Conservation (phyloP, 2,888 invertebrate species). For the Argyresthia albistria region DNA sequence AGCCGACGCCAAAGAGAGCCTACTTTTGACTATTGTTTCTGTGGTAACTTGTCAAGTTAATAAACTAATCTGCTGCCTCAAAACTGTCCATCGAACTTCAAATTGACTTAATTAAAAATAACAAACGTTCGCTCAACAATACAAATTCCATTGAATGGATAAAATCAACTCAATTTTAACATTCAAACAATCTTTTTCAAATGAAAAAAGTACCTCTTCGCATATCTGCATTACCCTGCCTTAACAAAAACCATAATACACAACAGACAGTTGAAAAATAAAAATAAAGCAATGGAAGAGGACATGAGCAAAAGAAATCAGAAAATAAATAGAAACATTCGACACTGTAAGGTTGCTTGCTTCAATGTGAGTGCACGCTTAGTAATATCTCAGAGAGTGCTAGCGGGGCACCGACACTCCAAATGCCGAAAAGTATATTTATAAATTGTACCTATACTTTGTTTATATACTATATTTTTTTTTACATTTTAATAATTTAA, state of each 20-base stretch:
- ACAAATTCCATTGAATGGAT: slow-evolving; percentile 68
- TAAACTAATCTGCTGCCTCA: slow-evolving; percentile 65
- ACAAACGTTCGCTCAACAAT: slow-evolving; percentile 67
- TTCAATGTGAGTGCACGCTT: slow-evolving; percentile 24
- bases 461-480: slow-evolving; percentile 70
- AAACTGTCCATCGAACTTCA: slow-evolving; percentile 44
- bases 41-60: slow-evolving; percentile 63
- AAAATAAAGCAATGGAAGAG: slow-evolving; percentile 65
- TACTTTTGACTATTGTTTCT: slow-evolving; percentile 60
- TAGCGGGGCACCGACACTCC: slow-evolving; percentile 51
- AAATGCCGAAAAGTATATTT: slow-evolving; percentile 70
- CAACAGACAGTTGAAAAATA: slow-evolving; percentile 63
- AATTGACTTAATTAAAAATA: slow-evolving; percentile 63
- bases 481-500: slow-evolving; percentile 74
- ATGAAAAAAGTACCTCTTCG: slow-evolving; percentile 65
- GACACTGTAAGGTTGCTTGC: slow-evolving; percentile 43
- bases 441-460: slow-evolving; percentile 73
- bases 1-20: slow-evolving; percentile 63
- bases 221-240: slow-evolving; percentile 70
- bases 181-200: slow-evolving; percentile 65
- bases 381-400: slow-evolving; percentile 29
- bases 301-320: slow-evolving; percentile 66
- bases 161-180: slow-evolving; percentile 67
- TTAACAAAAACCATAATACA: slow-evolving; percentile 65
- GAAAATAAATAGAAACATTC: slow-evolving; percentile 52